A percentile compares a stretch with the other conserved stretches of the same genome.
phyloP scores from a whole-genome alignment of 2,113 vertebrate genomes.

The Motacilla alba region DNA sequence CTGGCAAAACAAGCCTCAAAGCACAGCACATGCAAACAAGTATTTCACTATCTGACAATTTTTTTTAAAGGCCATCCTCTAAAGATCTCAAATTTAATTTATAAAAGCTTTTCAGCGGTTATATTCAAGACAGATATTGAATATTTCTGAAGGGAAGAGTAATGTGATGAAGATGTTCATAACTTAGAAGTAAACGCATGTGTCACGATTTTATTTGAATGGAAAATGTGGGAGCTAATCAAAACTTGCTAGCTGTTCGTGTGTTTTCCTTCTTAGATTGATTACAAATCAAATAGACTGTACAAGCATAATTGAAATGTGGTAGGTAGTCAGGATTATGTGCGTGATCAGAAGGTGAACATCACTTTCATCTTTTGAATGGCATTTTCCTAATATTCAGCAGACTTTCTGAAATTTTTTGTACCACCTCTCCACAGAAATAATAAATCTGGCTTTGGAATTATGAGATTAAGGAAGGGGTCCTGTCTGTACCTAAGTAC shows the following conservation, averaged over 20 bases:
- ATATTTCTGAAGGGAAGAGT: neutral
- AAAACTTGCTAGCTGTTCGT: neutral
- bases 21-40: neutral
- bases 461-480: neutral
- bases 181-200: neutral
- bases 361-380: neutral
- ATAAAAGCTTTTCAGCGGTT: neutral
- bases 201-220: neutral
- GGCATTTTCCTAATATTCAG: neutral
- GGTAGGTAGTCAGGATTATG: neutral
- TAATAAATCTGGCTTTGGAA: neutral
- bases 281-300: constrained; percentile 3
- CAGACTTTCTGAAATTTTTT: neutral
- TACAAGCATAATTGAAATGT: neutral
- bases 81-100: neutral
- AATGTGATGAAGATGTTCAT: neutral
- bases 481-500: neutral
- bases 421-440: neutral
- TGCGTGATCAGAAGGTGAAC: neutral
- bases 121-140: neutral
- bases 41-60: neutral
- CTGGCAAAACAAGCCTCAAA: neutral
- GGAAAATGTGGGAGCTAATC: neutral
- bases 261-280: neutral
- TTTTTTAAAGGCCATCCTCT: neutral